phyloP scores from a whole-genome alignment of 2,113 vertebrate species.

The Spilogale gracilis region DNA sequence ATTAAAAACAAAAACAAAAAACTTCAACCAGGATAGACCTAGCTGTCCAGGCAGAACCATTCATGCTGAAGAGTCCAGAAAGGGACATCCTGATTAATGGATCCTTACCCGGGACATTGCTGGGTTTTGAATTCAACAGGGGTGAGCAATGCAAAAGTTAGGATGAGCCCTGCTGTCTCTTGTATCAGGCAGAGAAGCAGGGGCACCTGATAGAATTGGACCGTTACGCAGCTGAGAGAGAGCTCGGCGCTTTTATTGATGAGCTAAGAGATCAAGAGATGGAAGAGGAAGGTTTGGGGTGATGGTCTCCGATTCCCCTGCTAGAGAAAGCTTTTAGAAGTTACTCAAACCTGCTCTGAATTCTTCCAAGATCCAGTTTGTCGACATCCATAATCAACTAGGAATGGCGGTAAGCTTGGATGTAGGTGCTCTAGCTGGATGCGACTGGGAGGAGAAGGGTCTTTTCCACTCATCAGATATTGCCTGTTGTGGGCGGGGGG shows the following conservation, averaged over 20 bases:
- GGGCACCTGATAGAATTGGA: background rate
- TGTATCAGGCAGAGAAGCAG: background rate
- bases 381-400: background rate
- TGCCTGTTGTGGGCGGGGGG: background rate
- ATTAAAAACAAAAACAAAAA: background rate
- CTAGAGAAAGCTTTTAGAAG: background rate
- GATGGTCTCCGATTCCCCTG: fast-evolving
- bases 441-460: background rate
- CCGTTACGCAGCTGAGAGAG: background rate
- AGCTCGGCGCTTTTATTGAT: background rate
- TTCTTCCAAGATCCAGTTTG: conserved; percentile 43
- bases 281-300: background rate
- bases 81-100: background rate
- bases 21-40: background rate
- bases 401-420: background rate
- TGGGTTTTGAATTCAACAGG: background rate
- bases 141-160: background rate
- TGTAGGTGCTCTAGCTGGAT: background rate
- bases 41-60: background rate
- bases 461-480: conserved; percentile 13
- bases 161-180: background rate
- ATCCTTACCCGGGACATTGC: background rate
- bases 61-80: background rate
- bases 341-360: background rate
- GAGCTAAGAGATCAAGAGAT: background rate